A percentile compares a stretch with the other conserved stretches of the same genome.
These are phyloP conservation scores for Eupeodes latifasciatus DNA, from an alignment of 2,888 invertebrate genomes.

Conservation along the genomic window DNA sequence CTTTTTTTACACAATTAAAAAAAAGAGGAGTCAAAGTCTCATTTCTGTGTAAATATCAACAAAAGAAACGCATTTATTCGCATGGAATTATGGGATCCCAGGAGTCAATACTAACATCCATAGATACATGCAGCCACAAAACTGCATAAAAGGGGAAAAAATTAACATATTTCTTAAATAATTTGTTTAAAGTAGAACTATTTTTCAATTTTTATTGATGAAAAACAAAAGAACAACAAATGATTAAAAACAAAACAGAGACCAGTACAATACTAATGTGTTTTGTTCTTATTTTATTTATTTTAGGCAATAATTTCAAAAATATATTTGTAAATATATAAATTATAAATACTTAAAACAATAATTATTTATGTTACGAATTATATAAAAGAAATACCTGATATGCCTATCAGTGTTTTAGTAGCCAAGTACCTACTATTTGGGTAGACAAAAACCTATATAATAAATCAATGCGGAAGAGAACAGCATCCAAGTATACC, in stretches of 20 bases:
- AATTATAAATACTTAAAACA: constrained; percentile 18
- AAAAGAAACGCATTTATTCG: constrained; percentile 65
- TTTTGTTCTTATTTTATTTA: constrained; percentile 54
- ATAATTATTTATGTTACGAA: constrained; percentile 14
- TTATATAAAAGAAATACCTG: constrained; percentile 18
- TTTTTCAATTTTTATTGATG: constrained; percentile 32
- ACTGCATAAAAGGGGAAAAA: background rate
- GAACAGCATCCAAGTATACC: constrained; percentile 45
- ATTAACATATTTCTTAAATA: background rate
- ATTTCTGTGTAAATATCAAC: constrained; percentile 50
- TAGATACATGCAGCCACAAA: constrained; percentile 49
- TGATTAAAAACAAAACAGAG: constrained; percentile 34
- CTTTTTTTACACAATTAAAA: constrained; percentile 24
- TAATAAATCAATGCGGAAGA: constrained; percentile 39
- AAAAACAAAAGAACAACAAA: constrained; percentile 30
- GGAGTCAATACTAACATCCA: constrained; percentile 24
- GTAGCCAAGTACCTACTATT: constrained; percentile 57
- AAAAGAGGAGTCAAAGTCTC: constrained; percentile 25
- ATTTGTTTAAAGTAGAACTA: constrained; percentile 29
- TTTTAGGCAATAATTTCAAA: constrained; percentile 36
- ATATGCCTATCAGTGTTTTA: constrained; percentile 53
- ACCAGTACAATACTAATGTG: constrained; percentile 49
- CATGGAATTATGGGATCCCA: constrained; percentile 56
- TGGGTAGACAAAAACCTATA: constrained; percentile 17
- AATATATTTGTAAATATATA: constrained; percentile 59